Evolutionary conservation across 2,797 vertebrate genomes (phyloP).

Genomic region (Pelodytes ibericus): DNA sequence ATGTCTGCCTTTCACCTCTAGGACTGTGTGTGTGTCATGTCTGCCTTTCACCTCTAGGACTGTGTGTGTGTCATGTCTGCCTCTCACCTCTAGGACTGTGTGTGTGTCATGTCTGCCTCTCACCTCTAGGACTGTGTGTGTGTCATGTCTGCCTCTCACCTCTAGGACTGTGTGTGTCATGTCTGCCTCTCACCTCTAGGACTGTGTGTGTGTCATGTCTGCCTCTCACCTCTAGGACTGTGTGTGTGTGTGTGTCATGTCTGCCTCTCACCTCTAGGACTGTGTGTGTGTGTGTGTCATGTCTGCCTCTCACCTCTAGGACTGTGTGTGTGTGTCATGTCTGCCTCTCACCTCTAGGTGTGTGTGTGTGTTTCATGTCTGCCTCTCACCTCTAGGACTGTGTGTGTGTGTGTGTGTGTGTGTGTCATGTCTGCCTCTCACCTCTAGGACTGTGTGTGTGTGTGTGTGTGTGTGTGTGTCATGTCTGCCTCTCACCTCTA

Average conservation of each 20-base stretch:
- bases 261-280: background rate
- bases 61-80: background rate
- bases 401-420: background rate
- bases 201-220: background rate
- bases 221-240: background rate
- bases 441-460: background rate
- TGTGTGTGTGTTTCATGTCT: too few relatives aligned
- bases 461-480: too few relatives aligned
- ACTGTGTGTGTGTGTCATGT: background rate
- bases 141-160: too few relatives aligned
- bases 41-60: background rate
- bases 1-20: too few relatives aligned
- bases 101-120: too few relatives aligned
- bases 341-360: background rate
- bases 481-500: background rate
- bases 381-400: background rate
- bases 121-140: slow-evolving; percentile 6
- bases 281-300: background rate
- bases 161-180: background rate
- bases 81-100: too few relatives aligned
- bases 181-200: background rate
- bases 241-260: too few relatives aligned
- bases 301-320: background rate
- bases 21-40: background rate
- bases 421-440: too few relatives aligned